Conservation (phyloP, 2,888 invertebrate genomes). For the Meliscaeva auricollis region DNA sequence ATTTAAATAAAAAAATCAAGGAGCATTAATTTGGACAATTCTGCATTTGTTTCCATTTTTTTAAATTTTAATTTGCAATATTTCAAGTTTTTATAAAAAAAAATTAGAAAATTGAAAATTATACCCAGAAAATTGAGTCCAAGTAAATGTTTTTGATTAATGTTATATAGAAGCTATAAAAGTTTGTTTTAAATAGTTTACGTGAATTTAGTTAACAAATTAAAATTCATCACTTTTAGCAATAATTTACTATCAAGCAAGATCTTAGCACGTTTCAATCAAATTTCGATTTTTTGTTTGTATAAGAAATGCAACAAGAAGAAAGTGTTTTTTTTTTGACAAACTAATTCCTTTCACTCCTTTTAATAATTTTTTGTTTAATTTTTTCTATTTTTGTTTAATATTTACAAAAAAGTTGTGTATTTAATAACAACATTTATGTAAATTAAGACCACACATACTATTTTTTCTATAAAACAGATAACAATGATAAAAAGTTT, state of each 20-base stretch:
- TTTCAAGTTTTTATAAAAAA: no score
- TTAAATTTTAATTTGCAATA: not conserved
- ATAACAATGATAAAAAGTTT: slow-evolving; percentile 24
- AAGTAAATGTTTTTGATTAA: no score
- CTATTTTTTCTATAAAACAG: slow-evolving; percentile 12
- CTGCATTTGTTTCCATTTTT: no score
- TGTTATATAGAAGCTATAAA: no score
- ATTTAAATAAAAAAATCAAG: no score
- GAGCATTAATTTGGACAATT: no score
- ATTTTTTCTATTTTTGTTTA: not conserved
- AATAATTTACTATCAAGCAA: not conserved
- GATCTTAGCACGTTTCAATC: not conserved
- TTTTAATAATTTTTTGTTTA: not conserved
- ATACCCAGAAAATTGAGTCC: not conserved
- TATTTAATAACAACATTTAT: slow-evolving; percentile 8
- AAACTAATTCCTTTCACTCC: not conserved
- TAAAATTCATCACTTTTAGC: no score
- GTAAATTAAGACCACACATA: slow-evolving; percentile 28
- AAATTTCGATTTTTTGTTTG: not conserved
- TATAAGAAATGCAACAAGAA: not conserved
- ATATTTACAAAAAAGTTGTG: not conserved
- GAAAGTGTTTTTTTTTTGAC: not conserved
- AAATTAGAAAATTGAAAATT: not conserved
- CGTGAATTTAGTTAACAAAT: not conserved
- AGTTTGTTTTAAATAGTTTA: no score